Base-by-base conservation (phyloP, 2,888 invertebrate genomes). In the Agrotis clavis region DNA sequence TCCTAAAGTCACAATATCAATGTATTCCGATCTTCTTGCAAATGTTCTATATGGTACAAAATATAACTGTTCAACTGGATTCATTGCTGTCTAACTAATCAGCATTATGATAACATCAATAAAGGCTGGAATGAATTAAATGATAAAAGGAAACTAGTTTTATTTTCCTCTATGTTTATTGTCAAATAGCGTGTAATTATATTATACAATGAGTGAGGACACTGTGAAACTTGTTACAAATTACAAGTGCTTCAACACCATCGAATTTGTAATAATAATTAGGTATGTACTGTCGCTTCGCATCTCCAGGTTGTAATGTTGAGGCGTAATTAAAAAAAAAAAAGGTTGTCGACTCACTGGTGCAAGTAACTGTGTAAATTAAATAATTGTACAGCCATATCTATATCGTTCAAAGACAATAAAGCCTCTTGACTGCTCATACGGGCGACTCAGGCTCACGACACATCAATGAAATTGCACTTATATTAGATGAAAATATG, bases 111-210 rank as follows among this genome's bases (percentile, higher is more conserved):
- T 64, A 35, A n/a, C 30, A 51, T 61, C 48, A 48, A 13, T 21
- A 81, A 41, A 30, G 54, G 79, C 25, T 73, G 51, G 74, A 73
- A 66, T 67, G 1, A 60, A 82, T 65, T 69, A 60, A 71, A 19
- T 81, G 50, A 63, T 53, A 35, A 6, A n/a, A 25, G 14, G 7
- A 63, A 73, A 77, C 86, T 61, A 47, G 61, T 71, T 72, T 83
- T 83, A 79, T 87, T 89, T 93, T 90, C 89, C 87, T 89, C 89
- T 89, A 89, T 92, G 90, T 95, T 94, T 95, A 95, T 94, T 95
- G 93, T 93, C 94, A 93, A 94, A 92, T 87, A 85, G 89, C 87
- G 88, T 83, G 83, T 85, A 85, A 88, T 90, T 92, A 90, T 87
- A 88, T 90, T 92, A 73, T 77, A 93, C 88, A 89, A 78, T 78